A percentile compares a stretch with the other conserved stretches of the same genome.
Conservation (phyloP, 37 sponge, comb jelly and placozoan species). For the Eunapius fragilis region DNA sequence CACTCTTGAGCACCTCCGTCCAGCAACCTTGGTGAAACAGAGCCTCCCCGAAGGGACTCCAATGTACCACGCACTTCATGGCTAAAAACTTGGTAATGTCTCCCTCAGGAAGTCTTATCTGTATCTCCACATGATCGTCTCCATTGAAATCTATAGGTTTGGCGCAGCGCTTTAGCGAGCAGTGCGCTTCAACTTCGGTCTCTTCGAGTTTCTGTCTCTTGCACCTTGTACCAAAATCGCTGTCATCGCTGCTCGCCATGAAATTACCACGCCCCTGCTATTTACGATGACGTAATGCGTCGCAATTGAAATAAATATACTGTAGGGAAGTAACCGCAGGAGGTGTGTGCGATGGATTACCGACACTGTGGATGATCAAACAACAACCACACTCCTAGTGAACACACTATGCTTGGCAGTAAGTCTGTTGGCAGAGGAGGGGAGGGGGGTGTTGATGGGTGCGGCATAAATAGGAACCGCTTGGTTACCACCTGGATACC, state of each 20-base stretch:
- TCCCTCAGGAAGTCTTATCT: constrained; percentile 1
- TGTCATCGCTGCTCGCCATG: background rate
- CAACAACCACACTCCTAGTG: background rate
- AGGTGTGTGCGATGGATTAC: background rate
- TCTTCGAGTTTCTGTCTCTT: constrained; percentile 1
- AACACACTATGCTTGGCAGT: background rate
- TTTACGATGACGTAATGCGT: background rate
- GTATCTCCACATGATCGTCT: background rate
- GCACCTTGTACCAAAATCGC: background rate
- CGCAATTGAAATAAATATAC: background rate
- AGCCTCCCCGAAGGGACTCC: constrained; percentile 48
- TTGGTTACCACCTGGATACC: background rate
- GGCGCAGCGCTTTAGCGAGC: constrained; percentile 8
- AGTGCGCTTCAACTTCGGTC: background rate
- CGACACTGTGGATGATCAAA: background rate
- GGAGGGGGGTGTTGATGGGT: background rate
- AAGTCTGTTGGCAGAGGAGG: background rate
- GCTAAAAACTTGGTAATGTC: background rate
- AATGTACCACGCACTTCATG: constrained; percentile 15
- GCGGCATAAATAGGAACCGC: background rate
- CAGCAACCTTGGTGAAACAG: constrained; percentile 60
- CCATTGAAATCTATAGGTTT: background rate
- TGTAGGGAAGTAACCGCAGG: background rate
- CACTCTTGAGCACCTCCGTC: constrained; percentile 35
- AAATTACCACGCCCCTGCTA: background rate